phyloP scores from a whole-genome alignment of 2,113 vertebrate species.

The Pagrus major region DNA sequence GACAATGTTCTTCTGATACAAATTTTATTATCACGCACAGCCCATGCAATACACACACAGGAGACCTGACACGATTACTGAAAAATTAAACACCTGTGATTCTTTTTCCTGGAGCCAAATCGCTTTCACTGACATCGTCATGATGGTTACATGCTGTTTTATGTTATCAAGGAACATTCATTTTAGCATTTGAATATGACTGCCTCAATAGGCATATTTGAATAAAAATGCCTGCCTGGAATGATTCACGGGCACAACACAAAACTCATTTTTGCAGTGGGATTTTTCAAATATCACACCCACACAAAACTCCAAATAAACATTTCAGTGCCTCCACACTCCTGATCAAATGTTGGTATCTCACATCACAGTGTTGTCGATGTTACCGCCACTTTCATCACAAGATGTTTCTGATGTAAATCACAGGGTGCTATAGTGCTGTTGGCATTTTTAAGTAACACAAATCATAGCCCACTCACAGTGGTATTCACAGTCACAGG shows the following conservation, averaged over 20 bases:
- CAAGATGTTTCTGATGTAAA: slow-evolving; percentile 50
- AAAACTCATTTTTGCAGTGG: slow-evolving; percentile 50
- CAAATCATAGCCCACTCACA: slow-evolving; percentile 41
- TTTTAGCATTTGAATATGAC: slow-evolving; percentile 56
- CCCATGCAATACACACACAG: slow-evolving; percentile 16
- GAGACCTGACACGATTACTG: slow-evolving; percentile 3
- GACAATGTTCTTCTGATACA: slow-evolving; percentile 36
- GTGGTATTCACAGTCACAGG: slow-evolving; percentile 5
- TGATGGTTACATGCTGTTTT: slow-evolving; percentile 39
- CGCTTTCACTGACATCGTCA: slow-evolving; percentile 35
- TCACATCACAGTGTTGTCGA: slow-evolving; percentile 20
- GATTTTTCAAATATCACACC: slow-evolving; percentile 64
- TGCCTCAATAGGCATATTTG: slow-evolving; percentile 48
- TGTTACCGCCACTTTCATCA: slow-evolving; percentile 23
- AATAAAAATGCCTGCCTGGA: slow-evolving; percentile 58
- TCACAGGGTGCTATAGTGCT: slow-evolving; percentile 35
- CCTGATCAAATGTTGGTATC: slow-evolving; percentile 56
- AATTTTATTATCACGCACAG: slow-evolving; percentile 36
- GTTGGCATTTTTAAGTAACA: slow-evolving; percentile 27
- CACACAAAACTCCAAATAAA: slow-evolving; percentile 62
- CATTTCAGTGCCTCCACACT: slow-evolving; percentile 52
- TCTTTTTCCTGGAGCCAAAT: slow-evolving; percentile 40
- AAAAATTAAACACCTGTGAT: slow-evolving; percentile 53
- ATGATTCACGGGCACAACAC: slow-evolving; percentile 57
- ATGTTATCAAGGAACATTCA: slow-evolving; percentile 56